Conservation (phyloP, 2,113 vertebrate species). For the Toxostoma redivivum region DNA sequence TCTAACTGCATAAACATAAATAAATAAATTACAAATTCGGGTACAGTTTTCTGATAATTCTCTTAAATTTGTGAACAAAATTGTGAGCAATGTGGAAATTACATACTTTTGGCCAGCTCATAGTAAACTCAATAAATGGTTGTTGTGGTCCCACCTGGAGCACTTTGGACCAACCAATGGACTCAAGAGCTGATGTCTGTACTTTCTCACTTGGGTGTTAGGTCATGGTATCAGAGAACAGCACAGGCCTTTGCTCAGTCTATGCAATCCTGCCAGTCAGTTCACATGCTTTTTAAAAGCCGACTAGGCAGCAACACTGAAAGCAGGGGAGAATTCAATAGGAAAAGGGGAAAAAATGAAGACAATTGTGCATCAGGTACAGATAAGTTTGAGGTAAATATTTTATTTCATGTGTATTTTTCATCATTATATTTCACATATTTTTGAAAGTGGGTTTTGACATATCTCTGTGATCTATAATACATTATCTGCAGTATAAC, state of each 20-base stretch:
- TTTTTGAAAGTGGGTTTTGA: neutral
- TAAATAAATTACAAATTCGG: neutral
- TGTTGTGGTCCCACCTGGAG: neutral
- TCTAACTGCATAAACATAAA: neutral
- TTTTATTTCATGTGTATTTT: neutral
- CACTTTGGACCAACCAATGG: neutral
- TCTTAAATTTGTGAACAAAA: neutral
- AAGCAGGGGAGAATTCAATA: neutral
- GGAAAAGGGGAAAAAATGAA: neutral
- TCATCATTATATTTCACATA: neutral
- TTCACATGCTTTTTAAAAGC: neutral
- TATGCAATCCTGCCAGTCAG: neutral
- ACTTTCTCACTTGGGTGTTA: neutral
- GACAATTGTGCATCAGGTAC: neutral
- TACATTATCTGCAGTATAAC: neutral
- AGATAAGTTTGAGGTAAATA: neutral
- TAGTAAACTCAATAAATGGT: neutral
- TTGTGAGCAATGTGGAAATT: neutral
- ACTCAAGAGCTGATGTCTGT: neutral
- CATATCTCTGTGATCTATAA: neutral
- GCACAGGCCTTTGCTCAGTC: neutral
- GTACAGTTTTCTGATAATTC: neutral
- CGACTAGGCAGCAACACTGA: accelerated
- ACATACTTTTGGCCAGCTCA: neutral
- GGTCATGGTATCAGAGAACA: neutral